Evolutionary conservation across 2,888 invertebrate genomes (phyloP).

Genomic region (Drosophila eohydei): DNA sequence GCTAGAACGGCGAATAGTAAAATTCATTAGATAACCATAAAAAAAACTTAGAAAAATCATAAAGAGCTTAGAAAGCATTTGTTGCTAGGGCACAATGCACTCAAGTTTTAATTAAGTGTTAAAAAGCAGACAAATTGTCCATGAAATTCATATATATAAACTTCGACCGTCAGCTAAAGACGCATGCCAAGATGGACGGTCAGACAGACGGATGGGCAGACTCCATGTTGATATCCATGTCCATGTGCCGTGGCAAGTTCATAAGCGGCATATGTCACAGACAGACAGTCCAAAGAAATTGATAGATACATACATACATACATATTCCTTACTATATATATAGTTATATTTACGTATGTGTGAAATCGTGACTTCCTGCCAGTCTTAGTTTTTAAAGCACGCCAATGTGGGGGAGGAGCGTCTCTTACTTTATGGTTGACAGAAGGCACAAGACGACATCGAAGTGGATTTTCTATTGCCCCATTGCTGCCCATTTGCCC

Average conservation of each 20-base stretch:
- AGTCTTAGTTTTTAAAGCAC: conserved; percentile 55
- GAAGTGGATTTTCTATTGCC: conserved; percentile 41
- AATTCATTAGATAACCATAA: conserved; percentile 49
- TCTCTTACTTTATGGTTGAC: conserved; percentile 70
- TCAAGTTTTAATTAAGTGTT: conserved; percentile 65
- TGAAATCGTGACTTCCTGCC: conserved; percentile 77
- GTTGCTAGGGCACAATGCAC: conserved; percentile 45
- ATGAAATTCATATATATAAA: conserved; percentile 24
- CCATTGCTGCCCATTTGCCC: conserved; percentile 46
- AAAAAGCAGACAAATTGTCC: conserved; percentile 53
- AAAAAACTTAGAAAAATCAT: conserved; percentile 7
- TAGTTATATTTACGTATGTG: conserved; percentile 25
- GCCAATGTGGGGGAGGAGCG: conserved; percentile 26
- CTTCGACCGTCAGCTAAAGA: conserved; percentile 8
- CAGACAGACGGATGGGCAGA: conserved; percentile 2
- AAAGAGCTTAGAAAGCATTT: conserved; percentile 34
- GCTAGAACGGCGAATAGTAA: conserved; percentile 3
- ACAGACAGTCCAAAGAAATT: conserved; percentile 28
- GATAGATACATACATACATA: conserved; percentile 30
- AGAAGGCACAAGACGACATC: conserved; percentile 66
- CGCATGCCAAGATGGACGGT: conserved; percentile 14
- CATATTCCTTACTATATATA: not conserved
- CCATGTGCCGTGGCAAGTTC: conserved; percentile 41
- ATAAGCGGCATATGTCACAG: conserved; percentile 35
- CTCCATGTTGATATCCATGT: conserved; percentile 33